These are phyloP conservation scores for Sisyra nigra DNA, from an alignment of 2,888 invertebrate genomes.

Conservation along the genomic window DNA sequence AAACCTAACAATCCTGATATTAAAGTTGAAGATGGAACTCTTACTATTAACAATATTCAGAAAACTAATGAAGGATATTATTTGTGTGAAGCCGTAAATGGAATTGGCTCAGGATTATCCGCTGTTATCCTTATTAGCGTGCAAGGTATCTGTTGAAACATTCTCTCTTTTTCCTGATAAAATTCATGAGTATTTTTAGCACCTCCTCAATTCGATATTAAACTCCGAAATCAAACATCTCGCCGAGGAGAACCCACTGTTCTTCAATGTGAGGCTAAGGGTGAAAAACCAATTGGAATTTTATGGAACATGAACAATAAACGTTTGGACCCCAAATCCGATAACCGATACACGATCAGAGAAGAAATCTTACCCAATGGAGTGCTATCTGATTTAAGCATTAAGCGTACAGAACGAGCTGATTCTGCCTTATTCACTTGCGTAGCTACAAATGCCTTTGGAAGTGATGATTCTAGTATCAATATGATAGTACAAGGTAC, in stretches of 20 bases:
- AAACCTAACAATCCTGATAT: constrained; percentile 82
- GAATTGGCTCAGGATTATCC: constrained; percentile 87
- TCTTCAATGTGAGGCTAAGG: constrained; percentile 81
- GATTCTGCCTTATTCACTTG: constrained; percentile 85
- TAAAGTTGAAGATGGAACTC: constrained; percentile 85
- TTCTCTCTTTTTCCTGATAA: not conserved
- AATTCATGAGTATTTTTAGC: constrained; percentile 33
- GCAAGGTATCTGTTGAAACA: constrained; percentile 45
- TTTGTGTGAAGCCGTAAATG: constrained; percentile 90
- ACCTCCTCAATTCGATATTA: constrained; percentile 85
- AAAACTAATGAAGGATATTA: constrained; percentile 91
- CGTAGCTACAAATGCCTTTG: constrained; percentile 85
- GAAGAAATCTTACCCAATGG: constrained; percentile 80
- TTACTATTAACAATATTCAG: constrained; percentile 78
- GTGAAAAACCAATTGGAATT: constrained; percentile 88
- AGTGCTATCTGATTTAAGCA: constrained; percentile 75
- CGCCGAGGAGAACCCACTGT: constrained; percentile 82
- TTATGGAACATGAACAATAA: constrained; percentile 92
- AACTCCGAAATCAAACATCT: constrained; percentile 80
- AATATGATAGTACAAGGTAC: constrained; percentile 85
- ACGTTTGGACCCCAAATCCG: constrained; percentile 75
- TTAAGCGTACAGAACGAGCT: constrained; percentile 73
- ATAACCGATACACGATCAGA: constrained; percentile 70
- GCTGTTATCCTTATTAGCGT: constrained; percentile 88
- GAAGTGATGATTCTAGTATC: constrained; percentile 88